These are phyloP conservation scores for Macaca mulatta DNA, from an alignment of 2,113 vertebrate species.

Conservation along the genomic window DNA sequence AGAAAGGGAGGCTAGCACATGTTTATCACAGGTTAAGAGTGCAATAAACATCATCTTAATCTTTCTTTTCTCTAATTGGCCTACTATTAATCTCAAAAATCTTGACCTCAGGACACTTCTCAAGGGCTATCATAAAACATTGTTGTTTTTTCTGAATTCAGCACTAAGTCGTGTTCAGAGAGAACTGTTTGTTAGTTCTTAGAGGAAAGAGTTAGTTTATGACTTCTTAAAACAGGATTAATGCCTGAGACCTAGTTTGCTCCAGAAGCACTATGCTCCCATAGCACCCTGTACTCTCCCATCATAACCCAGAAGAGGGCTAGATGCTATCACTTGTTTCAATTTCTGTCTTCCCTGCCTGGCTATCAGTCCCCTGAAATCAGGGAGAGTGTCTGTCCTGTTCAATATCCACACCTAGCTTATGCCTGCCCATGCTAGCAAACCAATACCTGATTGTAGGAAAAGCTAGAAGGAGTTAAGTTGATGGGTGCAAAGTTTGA, in stretches of 20 bases:
- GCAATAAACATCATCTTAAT: background rate
- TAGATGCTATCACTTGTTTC: background rate
- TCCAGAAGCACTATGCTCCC: background rate
- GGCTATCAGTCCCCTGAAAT: background rate
- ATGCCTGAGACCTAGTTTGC: background rate
- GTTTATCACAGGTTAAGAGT: background rate
- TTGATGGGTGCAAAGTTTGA: background rate
- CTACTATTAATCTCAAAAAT: background rate
- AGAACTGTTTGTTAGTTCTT: background rate
- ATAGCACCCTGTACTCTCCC: too few relatives aligned
- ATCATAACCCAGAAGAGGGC: rapidly evolving
- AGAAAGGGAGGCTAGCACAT: background rate
- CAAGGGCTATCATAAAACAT: background rate
- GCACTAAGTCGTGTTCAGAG: background rate
- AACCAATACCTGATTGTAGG: background rate
- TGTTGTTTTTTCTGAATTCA: background rate
- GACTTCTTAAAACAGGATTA: background rate
- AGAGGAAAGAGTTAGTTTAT: background rate
- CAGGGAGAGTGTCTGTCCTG: background rate
- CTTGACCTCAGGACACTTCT: background rate
- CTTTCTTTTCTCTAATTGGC: background rate
- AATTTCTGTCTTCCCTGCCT: background rate
- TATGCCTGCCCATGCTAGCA: too few relatives aligned
- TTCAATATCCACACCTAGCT: background rate
- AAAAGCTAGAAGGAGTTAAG: background rate